Conservation (phyloP, 2,888 invertebrate species). For the Zonitis immaculata region DNA sequence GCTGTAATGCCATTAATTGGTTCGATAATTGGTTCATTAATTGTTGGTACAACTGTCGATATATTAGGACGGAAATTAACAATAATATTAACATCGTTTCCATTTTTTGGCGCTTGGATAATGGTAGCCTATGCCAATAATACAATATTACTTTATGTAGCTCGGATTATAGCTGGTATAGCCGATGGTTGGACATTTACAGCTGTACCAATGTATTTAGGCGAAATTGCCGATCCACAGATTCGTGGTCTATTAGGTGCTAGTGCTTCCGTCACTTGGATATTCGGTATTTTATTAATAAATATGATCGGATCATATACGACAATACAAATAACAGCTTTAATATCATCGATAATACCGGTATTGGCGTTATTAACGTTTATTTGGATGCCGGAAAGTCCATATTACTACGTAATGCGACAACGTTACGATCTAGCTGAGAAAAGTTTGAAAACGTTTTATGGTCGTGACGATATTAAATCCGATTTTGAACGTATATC, state of each 20-base stretch:
- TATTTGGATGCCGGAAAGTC: constrained; percentile 57
- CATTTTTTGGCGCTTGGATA: constrained; percentile 61
- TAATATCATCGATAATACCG: constrained; percentile 50
- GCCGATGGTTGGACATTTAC: constrained; percentile 49
- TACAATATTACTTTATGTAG: constrained; percentile 49
- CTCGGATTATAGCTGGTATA: constrained; percentile 53
- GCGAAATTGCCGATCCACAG: constrained; percentile 56
- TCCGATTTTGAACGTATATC: constrained; percentile 40
- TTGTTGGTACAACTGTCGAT: constrained; percentile 61
- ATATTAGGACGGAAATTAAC: constrained; percentile 63
- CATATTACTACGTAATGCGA: constrained; percentile 50
- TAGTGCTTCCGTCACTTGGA: constrained; percentile 54
- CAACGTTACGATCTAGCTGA: constrained; percentile 49
- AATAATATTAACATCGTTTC: constrained; percentile 57
- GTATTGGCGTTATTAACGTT: constrained; percentile 49
- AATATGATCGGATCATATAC: constrained; percentile 56
- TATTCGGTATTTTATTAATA: constrained; percentile 57
- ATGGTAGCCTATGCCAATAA: constrained; percentile 57
- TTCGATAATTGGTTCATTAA: constrained; percentile 54
- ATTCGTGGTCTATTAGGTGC: constrained; percentile 59
- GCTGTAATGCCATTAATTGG: constrained; percentile 63
- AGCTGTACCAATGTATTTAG: constrained; percentile 56
- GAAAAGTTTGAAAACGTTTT: constrained; percentile 49
- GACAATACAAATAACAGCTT: constrained; percentile 51
- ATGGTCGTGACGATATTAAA: constrained; percentile 52